phyloP scores from a whole-genome alignment of 2,797 vertebrate genomes.

The Knipowitschia caucasica region DNA sequence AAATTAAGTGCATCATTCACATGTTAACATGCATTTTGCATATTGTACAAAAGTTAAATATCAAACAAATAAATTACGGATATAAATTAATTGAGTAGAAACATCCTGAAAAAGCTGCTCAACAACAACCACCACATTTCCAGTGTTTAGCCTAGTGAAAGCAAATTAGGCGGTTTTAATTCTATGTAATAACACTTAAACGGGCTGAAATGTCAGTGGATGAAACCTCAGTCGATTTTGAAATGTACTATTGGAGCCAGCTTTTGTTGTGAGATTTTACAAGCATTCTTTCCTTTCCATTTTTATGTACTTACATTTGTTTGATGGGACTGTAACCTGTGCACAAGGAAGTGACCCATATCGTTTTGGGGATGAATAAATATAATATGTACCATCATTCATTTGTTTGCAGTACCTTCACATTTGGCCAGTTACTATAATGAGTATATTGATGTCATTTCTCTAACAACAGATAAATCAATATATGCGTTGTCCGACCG shows the following conservation, averaged over 20 bases:
- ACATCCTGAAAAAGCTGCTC: constrained; percentile 9
- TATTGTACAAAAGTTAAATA: constrained; percentile 12
- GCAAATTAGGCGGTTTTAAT: constrained; percentile 4
- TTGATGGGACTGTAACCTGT: not conserved
- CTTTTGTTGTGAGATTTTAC: not conserved
- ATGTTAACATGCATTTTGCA: constrained; percentile 9
- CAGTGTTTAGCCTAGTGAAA: constrained; percentile 7
- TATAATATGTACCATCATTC: not conserved
- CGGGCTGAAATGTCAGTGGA: not conserved
- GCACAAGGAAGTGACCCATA: not conserved
- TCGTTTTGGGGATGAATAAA: not conserved
- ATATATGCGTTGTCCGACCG: too few species aligned
- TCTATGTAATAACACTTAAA: constrained; percentile 4
- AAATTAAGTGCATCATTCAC: constrained; percentile 11
- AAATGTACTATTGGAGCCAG: not conserved
- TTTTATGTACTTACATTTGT: not conserved
- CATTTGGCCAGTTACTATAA: too few species aligned
- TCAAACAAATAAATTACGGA: constrained; percentile 4
- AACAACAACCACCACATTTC: constrained; percentile 12
- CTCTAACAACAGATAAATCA: too few species aligned
- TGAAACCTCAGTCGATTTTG: not conserved
- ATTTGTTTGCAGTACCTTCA: not conserved
- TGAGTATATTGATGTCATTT: too few species aligned
- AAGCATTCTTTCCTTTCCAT: not conserved
- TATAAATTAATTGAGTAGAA: constrained; percentile 12